These are phyloP conservation scores for Poecilia gillii DNA, from an alignment of 2,797 vertebrate species.

Conservation along the genomic window DNA sequence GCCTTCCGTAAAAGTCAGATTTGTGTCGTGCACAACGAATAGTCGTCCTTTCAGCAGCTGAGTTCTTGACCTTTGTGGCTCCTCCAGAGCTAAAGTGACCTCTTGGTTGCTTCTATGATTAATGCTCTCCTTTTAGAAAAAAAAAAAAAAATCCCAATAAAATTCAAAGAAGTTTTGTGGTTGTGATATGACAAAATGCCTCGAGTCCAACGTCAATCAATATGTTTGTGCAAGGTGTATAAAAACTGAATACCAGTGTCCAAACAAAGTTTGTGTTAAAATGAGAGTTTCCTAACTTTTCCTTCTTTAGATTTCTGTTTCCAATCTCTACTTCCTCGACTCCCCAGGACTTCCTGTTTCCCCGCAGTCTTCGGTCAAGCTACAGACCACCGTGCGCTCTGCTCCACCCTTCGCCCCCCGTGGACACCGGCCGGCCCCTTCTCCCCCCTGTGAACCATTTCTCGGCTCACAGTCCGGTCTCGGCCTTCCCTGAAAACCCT, in stretches of 20 bases:
- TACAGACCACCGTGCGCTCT: slow-evolving; percentile 32
- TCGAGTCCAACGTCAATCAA: background rate
- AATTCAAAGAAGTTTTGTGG: background rate
- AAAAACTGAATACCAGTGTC: background rate
- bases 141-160: background rate
- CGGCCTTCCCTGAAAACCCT: slow-evolving; percentile 27
- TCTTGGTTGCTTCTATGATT: background rate
- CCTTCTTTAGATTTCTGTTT: background rate
- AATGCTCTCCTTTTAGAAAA: background rate
- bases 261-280: background rate
- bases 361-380: slow-evolving; percentile 60
- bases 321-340: slow-evolving; percentile 11
- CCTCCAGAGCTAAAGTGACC: background rate
- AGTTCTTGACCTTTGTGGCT: background rate
- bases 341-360: slow-evolving; percentile 81
- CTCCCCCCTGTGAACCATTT: slow-evolving; percentile 73
- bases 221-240: background rate
- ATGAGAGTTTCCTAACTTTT: background rate
- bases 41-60: background rate
- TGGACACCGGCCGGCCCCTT: slow-evolving; percentile 43
- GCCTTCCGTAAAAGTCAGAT: background rate
- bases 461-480: slow-evolving; percentile 67
- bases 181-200: background rate
- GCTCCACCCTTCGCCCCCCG: slow-evolving; percentile 27
- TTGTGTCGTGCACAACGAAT: background rate